Percentiles rank a stretch among this genome's conserved stretches.
These are phyloP conservation scores for Psilopogon haemacephalus DNA, from an alignment of 2,113 vertebrate genomes.

Conservation along the genomic window DNA sequence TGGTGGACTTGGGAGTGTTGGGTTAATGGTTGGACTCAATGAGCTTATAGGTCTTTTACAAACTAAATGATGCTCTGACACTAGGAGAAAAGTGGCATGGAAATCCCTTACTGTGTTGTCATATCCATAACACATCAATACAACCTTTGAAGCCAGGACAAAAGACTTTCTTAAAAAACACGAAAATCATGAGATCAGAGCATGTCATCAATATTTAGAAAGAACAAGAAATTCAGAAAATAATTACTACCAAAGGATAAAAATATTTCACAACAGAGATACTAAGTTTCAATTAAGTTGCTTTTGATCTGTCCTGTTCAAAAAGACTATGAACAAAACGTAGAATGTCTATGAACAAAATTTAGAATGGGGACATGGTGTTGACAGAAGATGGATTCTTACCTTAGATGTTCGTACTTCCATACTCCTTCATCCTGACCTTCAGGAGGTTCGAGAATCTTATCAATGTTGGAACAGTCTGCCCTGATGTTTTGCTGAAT, in stretches of 20 bases:
- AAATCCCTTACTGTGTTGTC: not conserved
- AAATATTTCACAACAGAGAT: not conserved
- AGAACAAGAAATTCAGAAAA: not conserved
- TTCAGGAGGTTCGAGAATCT: constrained; percentile 97
- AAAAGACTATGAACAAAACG: too few species aligned
- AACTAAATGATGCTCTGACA: too few species aligned
- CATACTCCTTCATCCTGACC: constrained; percentile 98
- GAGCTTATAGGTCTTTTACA: too few species aligned
- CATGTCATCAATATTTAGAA: not conserved
- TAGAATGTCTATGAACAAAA: not conserved
- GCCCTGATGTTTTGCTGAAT: constrained; percentile 98
- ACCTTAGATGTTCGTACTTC: constrained; percentile 99
- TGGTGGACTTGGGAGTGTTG: too few species aligned
- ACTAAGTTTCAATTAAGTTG: not conserved
- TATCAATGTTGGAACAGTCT: constrained; percentile 97
- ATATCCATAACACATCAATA: not conserved
- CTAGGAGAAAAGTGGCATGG: not conserved
- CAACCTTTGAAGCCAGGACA: not conserved
- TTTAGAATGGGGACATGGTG: not conserved
- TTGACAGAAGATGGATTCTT: constrained; percentile 5
- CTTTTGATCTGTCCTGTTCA: not conserved
- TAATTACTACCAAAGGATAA: not conserved
- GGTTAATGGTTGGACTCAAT: too few species aligned
- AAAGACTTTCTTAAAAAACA: not conserved
- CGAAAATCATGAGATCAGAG: not conserved